These are phyloP conservation scores for Agonum fuliginosum DNA, from an alignment of 2,888 invertebrate genomes.

Conservation along the genomic window DNA sequence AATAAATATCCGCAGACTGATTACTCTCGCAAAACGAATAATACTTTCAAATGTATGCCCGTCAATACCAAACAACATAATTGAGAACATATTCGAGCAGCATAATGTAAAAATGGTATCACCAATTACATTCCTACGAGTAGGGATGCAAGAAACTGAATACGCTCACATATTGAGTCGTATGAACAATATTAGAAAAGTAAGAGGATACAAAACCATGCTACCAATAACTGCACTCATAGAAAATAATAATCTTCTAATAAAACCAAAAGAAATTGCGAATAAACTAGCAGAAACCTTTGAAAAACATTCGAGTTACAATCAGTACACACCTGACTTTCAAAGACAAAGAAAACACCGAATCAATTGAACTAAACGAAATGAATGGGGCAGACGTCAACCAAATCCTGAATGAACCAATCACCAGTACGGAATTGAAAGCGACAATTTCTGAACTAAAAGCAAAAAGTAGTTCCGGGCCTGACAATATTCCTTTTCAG, in stretches of 20 bases:
- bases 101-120: not conserved
- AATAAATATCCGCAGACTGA: not conserved
- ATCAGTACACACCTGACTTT: not conserved
- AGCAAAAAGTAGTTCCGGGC: not conserved
- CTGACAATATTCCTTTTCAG: not conserved
- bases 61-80: not conserved
- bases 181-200: constrained; percentile 23
- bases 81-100: not conserved
- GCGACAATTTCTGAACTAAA: not conserved
- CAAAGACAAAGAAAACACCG: not conserved
- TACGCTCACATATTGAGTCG: no score
- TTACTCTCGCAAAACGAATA: not conserved
- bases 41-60: not conserved
- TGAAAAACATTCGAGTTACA: not conserved
- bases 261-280: not conserved
- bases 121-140: not conserved
- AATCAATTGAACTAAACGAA: not conserved
- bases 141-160: not conserved
- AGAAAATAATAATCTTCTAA: not conserved
- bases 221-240: not conserved
- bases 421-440: not conserved
- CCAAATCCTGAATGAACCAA: not conserved
- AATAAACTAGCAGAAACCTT: constrained; percentile 4
- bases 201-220: not conserved
- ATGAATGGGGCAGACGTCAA: not conserved